phyloP scores from a whole-genome alignment of 2,113 vertebrate species.

The Lucifuga dentata region DNA sequence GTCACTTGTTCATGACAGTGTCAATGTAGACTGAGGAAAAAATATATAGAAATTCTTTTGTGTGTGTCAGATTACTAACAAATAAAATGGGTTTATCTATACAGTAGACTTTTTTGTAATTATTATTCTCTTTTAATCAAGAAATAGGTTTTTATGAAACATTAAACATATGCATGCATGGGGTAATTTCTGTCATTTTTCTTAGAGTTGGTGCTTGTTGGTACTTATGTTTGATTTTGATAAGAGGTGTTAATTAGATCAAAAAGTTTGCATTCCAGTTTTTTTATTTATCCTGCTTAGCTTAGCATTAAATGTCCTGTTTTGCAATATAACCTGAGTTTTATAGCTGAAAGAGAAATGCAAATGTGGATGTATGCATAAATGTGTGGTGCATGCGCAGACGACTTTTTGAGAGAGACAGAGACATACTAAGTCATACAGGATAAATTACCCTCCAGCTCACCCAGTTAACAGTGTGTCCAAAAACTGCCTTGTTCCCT shows the following conservation, averaged over 20 bases:
- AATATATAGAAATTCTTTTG: too few relatives aligned
- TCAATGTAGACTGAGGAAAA: too few relatives aligned
- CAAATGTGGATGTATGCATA: background rate
- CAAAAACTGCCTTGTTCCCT: conserved; percentile 53
- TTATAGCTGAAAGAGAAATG: background rate
- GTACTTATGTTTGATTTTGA: background rate
- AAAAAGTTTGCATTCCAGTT: too few relatives aligned
- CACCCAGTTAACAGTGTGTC: conserved; percentile 55
- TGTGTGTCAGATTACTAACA: too few relatives aligned
- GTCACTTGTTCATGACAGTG: too few relatives aligned
- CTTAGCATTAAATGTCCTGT: background rate
- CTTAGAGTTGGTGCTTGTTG: too few relatives aligned
- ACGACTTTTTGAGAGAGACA: background rate
- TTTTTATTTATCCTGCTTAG: too few relatives aligned
- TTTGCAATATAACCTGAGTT: background rate
- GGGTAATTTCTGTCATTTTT: too few relatives aligned
- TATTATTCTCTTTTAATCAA: background rate
- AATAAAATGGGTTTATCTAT: too few relatives aligned
- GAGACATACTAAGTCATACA: conserved; percentile 21
- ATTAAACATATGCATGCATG: too few relatives aligned
- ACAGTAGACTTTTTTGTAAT: too few relatives aligned
- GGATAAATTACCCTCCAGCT: conserved; percentile 34
- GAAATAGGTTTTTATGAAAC: too few relatives aligned
- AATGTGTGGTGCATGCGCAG: background rate
- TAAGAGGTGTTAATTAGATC: conserved; percentile 14